Evolutionary conservation across 2,888 invertebrate species (phyloP).

Genomic region (Drymonia ruficornis): DNA sequence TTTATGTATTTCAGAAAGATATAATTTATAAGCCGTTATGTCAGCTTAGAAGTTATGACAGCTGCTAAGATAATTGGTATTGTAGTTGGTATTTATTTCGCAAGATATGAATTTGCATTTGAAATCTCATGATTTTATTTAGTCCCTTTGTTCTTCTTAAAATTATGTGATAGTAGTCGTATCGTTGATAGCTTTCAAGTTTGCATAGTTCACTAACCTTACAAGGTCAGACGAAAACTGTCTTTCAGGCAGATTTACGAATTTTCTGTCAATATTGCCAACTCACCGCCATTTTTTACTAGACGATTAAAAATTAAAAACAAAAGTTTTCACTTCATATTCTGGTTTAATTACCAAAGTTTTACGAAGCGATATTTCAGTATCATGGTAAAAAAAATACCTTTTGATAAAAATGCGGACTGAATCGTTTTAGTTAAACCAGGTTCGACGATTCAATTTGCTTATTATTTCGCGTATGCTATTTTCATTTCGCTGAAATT

Average conservation of each 20-base stretch:
- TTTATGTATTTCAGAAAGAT: not conserved
- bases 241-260: constrained; percentile 22
- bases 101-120: not conserved
- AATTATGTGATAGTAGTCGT: not conserved
- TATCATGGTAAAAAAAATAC: not conserved
- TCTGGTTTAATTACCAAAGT: constrained; percentile 41
- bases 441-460: too few species aligned
- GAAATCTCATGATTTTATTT: not conserved
- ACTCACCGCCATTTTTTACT: constrained; percentile 4
- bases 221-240: constrained; percentile 9
- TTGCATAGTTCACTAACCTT: not conserved
- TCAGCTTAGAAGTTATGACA: too few species aligned
- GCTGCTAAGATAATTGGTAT: too few species aligned
- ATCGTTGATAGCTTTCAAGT: not conserved
- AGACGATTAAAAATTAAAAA: constrained; percentile 37
- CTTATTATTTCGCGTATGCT: too few species aligned
- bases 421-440: not conserved
- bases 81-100: too few species aligned
- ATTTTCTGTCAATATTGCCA: constrained; percentile 8
- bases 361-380: constrained; percentile 20
- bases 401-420: not conserved
- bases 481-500: not conserved
- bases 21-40: too few species aligned
- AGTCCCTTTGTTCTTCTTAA: too few species aligned
- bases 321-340: constrained; percentile 24